phyloP scores from a whole-genome alignment of 2,888 invertebrate species.

The Sisyra terminalis region DNA sequence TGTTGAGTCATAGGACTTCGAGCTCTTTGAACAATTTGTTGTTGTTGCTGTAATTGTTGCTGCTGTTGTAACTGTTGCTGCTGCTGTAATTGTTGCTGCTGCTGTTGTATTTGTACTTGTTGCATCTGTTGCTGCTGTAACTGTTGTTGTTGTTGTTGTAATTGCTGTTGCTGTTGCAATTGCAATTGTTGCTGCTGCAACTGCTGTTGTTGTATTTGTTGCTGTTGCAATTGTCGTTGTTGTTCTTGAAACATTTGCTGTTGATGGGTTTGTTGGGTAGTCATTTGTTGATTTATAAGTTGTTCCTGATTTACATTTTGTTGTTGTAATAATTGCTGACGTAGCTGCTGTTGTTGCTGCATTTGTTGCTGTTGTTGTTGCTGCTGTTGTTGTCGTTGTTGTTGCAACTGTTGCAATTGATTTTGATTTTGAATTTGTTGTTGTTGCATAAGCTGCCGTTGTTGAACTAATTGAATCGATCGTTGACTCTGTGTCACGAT shows the following conservation, averaged over 20 bases:
- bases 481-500: slow-evolving; percentile 23
- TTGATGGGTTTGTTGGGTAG: slow-evolving; percentile 28
- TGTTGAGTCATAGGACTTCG: slow-evolving; percentile 13
- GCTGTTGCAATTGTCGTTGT: slow-evolving; percentile 21
- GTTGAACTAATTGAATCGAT: slow-evolving; percentile 24
- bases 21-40: slow-evolving; percentile 18
- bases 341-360: slow-evolving; percentile 28
- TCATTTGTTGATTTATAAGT: slow-evolving; percentile 26
- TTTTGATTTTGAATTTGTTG: slow-evolving; percentile 15
- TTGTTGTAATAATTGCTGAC: slow-evolving; percentile 16
- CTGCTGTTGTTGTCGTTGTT: slow-evolving; percentile 29
- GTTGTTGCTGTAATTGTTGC: slow-evolving; percentile 11
- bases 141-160: slow-evolving; percentile 22
- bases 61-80: slow-evolving; percentile 15
- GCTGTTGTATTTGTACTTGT: slow-evolving; percentile 31
- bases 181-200: slow-evolving; percentile 13
- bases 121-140: slow-evolving; percentile 29
- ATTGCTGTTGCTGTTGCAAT: slow-evolving; percentile 17
- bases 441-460: slow-evolving; percentile 28
- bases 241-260: slow-evolving; percentile 17
- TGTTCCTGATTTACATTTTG: slow-evolving; percentile 30
- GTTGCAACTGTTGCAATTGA: slow-evolving; percentile 27
- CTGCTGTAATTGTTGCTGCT: slow-evolving; percentile 17
- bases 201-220: slow-evolving; percentile 26
- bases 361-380: slow-evolving; percentile 27